These are phyloP conservation scores for Cossypha niveicapilla DNA, from an alignment of 2,797 vertebrate genomes.

Conservation along the genomic window DNA sequence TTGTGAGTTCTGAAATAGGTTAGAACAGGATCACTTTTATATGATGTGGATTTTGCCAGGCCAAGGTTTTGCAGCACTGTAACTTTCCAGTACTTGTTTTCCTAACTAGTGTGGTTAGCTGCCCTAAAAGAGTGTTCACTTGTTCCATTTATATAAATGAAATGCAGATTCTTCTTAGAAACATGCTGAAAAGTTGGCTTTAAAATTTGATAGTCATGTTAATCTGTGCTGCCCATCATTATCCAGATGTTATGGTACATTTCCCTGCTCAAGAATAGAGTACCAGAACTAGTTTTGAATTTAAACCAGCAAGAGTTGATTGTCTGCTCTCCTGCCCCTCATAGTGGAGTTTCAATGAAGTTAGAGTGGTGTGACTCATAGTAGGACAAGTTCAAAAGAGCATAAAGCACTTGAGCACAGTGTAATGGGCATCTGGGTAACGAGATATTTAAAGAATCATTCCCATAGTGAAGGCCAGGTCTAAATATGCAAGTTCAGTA, in stretches of 20 bases:
- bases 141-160: neutral
- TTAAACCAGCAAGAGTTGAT: neutral
- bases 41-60: neutral
- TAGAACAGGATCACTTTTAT: neutral
- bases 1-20: neutral
- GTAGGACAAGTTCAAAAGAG: neutral
- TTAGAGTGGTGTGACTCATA: neutral
- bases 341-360: neutral
- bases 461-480: neutral
- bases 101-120: neutral
- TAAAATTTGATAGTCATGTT: neutral
- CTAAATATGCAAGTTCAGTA: neutral
- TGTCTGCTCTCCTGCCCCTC: neutral
- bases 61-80: neutral
- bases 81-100: neutral
- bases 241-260: neutral
- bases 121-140: neutral
- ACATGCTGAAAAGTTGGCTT: neutral
- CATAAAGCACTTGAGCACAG: neutral
- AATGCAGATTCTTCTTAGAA: neutral
- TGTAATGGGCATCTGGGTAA: fast-evolving
- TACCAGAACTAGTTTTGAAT: neutral
- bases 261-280: neutral
- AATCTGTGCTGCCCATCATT: neutral
- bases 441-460: neutral